Base-by-base conservation (phyloP, 2,113 vertebrate genomes). In the Chionomys nivalis region DNA sequence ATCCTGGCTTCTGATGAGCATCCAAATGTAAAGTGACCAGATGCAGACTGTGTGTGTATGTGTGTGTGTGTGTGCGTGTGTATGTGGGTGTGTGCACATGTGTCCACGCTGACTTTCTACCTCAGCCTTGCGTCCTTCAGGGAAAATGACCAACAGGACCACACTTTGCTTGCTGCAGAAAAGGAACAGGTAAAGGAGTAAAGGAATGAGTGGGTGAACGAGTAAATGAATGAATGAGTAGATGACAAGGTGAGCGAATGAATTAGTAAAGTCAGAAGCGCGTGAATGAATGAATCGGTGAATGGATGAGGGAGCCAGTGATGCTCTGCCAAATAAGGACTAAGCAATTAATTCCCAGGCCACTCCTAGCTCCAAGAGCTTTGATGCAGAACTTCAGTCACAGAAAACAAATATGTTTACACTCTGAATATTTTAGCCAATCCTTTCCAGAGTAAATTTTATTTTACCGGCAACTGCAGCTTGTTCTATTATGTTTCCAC, bases 281-380 rank as follows among this genome's bases (percentile, higher is more conserved):
- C 24, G 9, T 26, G 28, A 14, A 12, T 63, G 61, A 36, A 36
- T 49, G 63, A 79, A 3, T 8, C 5, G 26, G 44, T 21, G 36
- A 49, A 28, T 4, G 61, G 10, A 21, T 31, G 23, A 31, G 21
- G 1, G 21, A 77, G 2, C 0, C 13, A 17, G 36, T 6, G n/a
- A 10, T n/a, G 7, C 0, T 8, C 33, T 39, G 7, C 2, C 8
- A 11, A 52, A 24, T 12, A 26, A 5, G 16, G 10, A 5, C 2
- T 21, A 19, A 42, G 52, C 24, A 5, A 2, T 1, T 21, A 8
- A 9, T 3, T 11, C 52, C 52, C 0, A 42, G 55, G 24, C 70
- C 24, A 0, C 7, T 7, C 24, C 49, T 2, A n/a, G 52, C 66
- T 61, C 72, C 1, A 19, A 82, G 39, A n/a, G 63, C 58, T 79